Percentiles rank a stretch among this genome's conserved stretches.
These are phyloP conservation scores for Harpagifer antarcticus DNA, from an alignment of 2,797 vertebrate species.

Conservation along the genomic window DNA sequence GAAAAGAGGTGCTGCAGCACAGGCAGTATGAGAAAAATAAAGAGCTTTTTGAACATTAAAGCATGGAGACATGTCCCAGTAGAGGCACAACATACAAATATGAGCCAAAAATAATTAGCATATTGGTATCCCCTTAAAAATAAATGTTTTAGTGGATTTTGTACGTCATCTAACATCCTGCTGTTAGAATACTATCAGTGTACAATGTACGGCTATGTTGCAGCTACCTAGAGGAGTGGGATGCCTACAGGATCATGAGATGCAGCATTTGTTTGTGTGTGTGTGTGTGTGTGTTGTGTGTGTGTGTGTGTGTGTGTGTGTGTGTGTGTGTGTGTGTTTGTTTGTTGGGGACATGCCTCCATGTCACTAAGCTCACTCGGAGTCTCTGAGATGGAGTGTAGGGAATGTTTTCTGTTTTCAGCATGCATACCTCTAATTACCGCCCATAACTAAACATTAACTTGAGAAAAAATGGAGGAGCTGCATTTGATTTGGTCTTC, in stretches of 20 bases:
- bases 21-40: too few relatives aligned
- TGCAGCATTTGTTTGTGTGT: constrained; percentile 42
- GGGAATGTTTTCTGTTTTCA: too few relatives aligned
- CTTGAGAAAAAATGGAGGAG: too few relatives aligned
- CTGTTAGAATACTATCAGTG: neutral
- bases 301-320: too few relatives aligned
- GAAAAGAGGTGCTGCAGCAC: too few relatives aligned
- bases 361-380: constrained; percentile 63
- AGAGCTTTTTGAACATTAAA: too few relatives aligned
- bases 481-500: neutral
- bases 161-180: neutral
- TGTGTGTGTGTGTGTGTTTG: too few relatives aligned
- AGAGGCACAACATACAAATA: too few relatives aligned
- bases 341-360: constrained; percentile 54
- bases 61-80: too few relatives aligned
- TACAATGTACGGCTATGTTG: constrained; percentile 34
- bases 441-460: neutral
- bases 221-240: constrained; percentile 44
- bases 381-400: constrained; percentile 16
- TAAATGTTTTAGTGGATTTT: too few relatives aligned
- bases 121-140: too few relatives aligned
- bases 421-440: neutral
- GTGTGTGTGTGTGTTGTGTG: constrained; percentile 27
- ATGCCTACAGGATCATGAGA: constrained; percentile 39
- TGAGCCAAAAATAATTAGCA: too few relatives aligned